A percentile compares a stretch with the other conserved stretches of the same genome.
Evolutionary conservation across 1,140 invertebrate species (phyloP).

Genomic region (Listronotus bonariensis): DNA sequence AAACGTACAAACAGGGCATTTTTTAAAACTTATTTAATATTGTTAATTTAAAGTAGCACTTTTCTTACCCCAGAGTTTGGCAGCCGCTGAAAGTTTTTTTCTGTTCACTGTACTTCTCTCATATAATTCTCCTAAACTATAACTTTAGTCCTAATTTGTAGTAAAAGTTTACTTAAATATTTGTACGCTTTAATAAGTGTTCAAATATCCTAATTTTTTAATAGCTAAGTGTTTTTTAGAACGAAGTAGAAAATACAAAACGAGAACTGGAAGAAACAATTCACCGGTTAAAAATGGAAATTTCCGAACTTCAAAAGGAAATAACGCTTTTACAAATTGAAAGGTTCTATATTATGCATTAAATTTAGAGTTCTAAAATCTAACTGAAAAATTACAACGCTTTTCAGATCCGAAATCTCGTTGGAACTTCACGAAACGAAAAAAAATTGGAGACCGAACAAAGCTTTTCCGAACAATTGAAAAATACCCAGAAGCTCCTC

Average conservation of each 20-base stretch:
- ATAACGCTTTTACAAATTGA: constrained; percentile 38
- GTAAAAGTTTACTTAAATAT: too few relatives aligned
- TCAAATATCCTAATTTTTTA: too few relatives aligned
- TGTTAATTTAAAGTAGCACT: too few relatives aligned
- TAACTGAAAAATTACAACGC: background rate
- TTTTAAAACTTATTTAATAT: too few relatives aligned
- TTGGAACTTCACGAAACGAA: constrained; percentile 41
- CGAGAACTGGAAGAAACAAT: constrained; percentile 15
- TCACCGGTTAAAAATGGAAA: constrained; percentile 36
- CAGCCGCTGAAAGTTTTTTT: too few relatives aligned
- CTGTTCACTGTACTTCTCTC: too few relatives aligned
- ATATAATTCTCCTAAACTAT: too few relatives aligned
- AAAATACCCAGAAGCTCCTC: constrained; percentile 32
- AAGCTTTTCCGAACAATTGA: constrained; percentile 34
- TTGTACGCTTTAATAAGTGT: too few relatives aligned
- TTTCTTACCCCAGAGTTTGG: too few relatives aligned
- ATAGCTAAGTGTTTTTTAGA: too few relatives aligned
- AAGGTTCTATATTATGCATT: constrained; percentile 20
- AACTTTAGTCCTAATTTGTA: too few relatives aligned
- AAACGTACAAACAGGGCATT: too few relatives aligned
- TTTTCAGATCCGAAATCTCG: constrained; percentile 39
- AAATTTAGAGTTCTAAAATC: background rate
- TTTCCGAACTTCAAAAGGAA: constrained; percentile 34
- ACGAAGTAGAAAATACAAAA: background rate
- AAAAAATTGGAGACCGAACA: constrained; percentile 40